Evolutionary conservation across 2,113 vertebrate genomes (phyloP), one percentile per base, ranked within the genome.

Genomic region (Axis porcinus): DNA sequence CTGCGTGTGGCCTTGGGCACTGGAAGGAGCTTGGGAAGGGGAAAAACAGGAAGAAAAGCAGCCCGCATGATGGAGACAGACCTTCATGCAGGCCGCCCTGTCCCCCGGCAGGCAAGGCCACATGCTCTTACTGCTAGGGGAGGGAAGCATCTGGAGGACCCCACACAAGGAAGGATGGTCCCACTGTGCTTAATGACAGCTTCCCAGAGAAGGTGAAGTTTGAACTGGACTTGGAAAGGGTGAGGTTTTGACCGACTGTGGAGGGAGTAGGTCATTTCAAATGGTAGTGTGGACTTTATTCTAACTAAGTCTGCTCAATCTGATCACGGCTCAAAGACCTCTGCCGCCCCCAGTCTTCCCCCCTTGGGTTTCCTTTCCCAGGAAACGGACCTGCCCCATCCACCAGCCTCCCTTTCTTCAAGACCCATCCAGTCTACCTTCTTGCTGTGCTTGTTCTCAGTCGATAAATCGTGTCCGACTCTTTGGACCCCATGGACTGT

Each of bases 11-110:
- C 30, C 2, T 0, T 33, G 92, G 85, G 27, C 6, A 0, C 4
- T 1, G 19, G 62, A 28, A 76, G 28, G 28, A 54, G 14, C 11
- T 9, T 1, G n/a, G 55, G 7, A 58, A 40, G 12, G 60, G 87
- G 25, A 3, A 50, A 86, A 92, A 16, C 64, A 94, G 76, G 11
- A 54, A 89, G 28, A 5, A 50, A 86, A 89, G 19, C 76, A 92
- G 78, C 21, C 43, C 14, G 16, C 28, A 7, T 87, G 30, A 74
- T 64, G 21, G 19, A 27, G n/a, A n/a, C 16, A 14, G 33, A 25
- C 6, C 40, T 2, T 3, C 1, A 2, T 6, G 52, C 0, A 5
- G 95, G 55, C 60, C 17, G 25, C 47, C 45, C 4, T 12, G 0
- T 54, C 33, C 13, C 12, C 45, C 4, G 17, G n/a, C 28, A 16